phyloP scores from a whole-genome alignment of 2,797 vertebrate species.

The Alcedo atthis region DNA sequence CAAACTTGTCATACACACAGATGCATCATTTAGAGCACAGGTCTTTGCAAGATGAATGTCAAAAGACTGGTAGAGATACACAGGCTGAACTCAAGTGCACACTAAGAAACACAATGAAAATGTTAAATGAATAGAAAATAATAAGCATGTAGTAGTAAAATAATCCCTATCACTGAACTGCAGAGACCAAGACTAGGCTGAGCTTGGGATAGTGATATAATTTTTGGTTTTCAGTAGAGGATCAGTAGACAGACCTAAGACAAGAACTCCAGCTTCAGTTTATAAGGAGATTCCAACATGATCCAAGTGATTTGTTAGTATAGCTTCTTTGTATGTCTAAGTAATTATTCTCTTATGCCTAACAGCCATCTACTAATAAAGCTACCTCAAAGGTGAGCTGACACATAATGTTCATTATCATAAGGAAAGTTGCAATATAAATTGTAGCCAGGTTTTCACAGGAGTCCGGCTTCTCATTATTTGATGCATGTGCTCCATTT shows the following conservation, averaged over 20 bases:
- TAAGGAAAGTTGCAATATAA: neutral
- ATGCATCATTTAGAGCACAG: neutral
- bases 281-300: rapidly evolving
- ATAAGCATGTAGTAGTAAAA: neutral
- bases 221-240: neutral
- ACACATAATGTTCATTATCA: neutral
- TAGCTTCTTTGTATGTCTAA: neutral
- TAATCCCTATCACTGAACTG: neutral
- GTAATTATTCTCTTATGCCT: neutral
- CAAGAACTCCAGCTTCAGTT: neutral
- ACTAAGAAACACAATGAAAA: neutral
- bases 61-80: neutral
- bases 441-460: neutral
- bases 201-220: rapidly evolving
- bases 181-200: neutral
- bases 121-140: neutral
- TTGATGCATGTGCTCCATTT: neutral
- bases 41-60: neutral
- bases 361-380: neutral
- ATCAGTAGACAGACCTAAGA: neutral
- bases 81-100: neutral
- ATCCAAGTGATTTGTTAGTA: neutral
- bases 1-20: neutral
- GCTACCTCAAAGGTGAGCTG: neutral
- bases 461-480: neutral